These are phyloP conservation scores for Bos indicus DNA, from an alignment of 2,113 vertebrate genomes.

Conservation along the genomic window DNA sequence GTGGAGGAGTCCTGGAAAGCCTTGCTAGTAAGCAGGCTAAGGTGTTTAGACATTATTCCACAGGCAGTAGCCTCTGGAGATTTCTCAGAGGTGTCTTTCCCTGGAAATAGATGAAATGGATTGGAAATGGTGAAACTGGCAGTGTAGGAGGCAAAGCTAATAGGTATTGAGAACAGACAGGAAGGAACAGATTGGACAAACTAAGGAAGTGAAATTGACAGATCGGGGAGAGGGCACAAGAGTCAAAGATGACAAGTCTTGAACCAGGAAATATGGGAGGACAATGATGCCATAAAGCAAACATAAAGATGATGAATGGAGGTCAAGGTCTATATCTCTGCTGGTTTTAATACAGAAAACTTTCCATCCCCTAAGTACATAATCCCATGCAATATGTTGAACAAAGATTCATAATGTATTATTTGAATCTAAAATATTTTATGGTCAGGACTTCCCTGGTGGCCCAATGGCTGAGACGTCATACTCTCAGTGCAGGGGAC, in stretches of 20 bases:
- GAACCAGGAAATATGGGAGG: not conserved
- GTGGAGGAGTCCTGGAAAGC: not conserved
- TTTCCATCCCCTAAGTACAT: not conserved
- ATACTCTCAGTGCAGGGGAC: not conserved
- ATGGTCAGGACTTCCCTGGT: not conserved
- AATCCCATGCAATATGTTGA: not conserved
- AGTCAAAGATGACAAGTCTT: not conserved
- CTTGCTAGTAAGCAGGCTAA: not conserved
- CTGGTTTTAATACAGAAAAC: not conserved
- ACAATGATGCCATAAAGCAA: not conserved
- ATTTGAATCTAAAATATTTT: not conserved
- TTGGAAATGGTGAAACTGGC: not conserved
- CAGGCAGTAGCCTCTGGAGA: not conserved
- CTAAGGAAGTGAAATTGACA: not conserved
- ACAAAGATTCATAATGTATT: not conserved
- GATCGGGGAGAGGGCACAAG: not conserved
- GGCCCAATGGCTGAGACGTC: not conserved
- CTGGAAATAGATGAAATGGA: not conserved
- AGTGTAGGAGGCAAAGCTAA: not conserved
- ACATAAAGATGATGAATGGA: not conserved
- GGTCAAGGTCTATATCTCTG: not conserved
- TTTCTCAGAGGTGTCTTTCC: not conserved
- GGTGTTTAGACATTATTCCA: not conserved
- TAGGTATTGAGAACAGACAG: not conserved
- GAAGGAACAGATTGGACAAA: not conserved